Conservation (phyloP, 2,797 vertebrate species). For the Siniperca obscura region DNA sequence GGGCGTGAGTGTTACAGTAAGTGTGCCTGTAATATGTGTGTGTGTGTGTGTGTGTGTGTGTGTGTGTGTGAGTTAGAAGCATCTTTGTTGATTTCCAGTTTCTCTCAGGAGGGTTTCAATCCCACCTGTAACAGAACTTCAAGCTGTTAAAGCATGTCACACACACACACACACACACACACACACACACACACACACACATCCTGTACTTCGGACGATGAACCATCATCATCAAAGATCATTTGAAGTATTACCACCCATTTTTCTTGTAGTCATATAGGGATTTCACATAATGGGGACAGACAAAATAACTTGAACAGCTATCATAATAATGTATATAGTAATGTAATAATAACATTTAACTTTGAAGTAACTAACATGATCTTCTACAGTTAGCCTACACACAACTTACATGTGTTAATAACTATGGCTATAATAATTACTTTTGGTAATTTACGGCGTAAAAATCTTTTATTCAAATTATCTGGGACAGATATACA, state of each 20-base stretch:
- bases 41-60: conserved; percentile 6
- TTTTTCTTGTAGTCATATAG: neutral
- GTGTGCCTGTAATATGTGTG: conserved; percentile 1
- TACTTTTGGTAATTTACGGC: neutral
- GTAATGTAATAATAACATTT: neutral
- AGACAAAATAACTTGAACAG: conserved; percentile 40
- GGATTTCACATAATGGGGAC: neutral
- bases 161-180: neutral
- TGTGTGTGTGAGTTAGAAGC: neutral
- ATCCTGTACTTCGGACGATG: neutral
- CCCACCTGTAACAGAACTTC: too few species aligned
- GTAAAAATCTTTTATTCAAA: neutral
- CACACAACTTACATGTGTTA: neutral
- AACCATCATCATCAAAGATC: conserved; percentile 19
- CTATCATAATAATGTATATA: neutral
- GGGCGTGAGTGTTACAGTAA: conserved; percentile 25
- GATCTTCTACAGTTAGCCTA: neutral
- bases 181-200: neutral
- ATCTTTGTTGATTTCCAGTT: too few species aligned
- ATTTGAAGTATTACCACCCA: conserved; percentile 2
- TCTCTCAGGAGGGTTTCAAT: too few species aligned
- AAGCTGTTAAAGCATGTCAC: too few species aligned
- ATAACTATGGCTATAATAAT: neutral
- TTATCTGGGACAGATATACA: neutral
- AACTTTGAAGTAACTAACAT: neutral